These are phyloP conservation scores for Geophilus truncorum DNA, from an alignment of 2,888 invertebrate species.

Conservation along the genomic window DNA sequence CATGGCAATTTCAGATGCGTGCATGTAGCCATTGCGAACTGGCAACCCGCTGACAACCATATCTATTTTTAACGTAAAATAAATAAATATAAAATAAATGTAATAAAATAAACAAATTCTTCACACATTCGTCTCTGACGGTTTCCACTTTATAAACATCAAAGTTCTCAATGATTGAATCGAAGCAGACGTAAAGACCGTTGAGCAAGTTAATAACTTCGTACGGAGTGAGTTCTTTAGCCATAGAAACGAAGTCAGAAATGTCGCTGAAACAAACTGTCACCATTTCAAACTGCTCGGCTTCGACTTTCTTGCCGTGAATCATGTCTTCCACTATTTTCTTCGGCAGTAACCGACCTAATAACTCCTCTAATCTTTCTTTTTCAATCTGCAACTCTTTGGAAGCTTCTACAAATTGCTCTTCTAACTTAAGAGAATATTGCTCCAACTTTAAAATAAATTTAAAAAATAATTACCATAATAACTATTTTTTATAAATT, in stretches of 20 bases:
- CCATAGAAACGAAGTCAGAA: conserved; percentile 25
- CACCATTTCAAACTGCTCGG: conserved; percentile 30
- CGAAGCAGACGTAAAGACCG: conserved; percentile 20
- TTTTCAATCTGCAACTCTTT: conserved; percentile 30
- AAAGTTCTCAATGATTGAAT: conserved; percentile 28
- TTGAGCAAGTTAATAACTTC: conserved; percentile 31
- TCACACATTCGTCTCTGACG: conserved; percentile 32
- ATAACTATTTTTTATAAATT: no score
- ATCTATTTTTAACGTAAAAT: background rate
- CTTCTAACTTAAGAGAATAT: conserved; percentile 29
- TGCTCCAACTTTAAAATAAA: conserved; percentile 25
- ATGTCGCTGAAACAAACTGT: conserved; percentile 30
- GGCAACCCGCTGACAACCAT: conserved; percentile 33
- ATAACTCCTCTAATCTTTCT: conserved; percentile 2
- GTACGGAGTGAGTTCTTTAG: background rate
- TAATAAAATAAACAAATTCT: background rate
- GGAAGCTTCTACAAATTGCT: conserved; percentile 30
- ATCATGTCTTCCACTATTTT: conserved; percentile 33
- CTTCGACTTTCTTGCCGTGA: conserved; percentile 30
- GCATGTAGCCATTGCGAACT: conserved; percentile 18
- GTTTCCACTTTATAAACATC: conserved; percentile 34
- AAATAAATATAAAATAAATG: background rate
- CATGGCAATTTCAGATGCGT: conserved; percentile 32
- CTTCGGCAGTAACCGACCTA: conserved; percentile 25
- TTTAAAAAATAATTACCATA: background rate